Conservation (phyloP, 2,888 invertebrate genomes). For the Xylota segnis region DNA sequence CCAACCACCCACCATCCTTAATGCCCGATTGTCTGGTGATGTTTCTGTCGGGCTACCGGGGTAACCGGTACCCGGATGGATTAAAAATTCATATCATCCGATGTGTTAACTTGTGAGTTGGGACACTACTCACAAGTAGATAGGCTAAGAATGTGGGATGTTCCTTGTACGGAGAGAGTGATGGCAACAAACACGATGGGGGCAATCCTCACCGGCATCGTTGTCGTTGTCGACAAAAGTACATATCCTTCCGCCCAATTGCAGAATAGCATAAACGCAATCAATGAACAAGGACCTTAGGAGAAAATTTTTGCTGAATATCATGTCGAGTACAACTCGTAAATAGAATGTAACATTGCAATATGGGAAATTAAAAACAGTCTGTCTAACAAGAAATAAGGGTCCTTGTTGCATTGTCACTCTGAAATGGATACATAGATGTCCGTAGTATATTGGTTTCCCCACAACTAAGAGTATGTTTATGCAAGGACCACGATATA, state of each 20-base stretch:
- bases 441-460: too few species aligned
- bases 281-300: conserved; percentile 30
- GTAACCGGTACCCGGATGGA: conserved; percentile 58
- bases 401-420: too few species aligned
- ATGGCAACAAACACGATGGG: neutral
- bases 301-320: conserved; percentile 15
- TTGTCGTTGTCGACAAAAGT: conserved; percentile 3
- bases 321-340: neutral
- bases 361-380: conserved; percentile 13
- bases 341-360: conserved; percentile 22
- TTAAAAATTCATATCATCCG: conserved; percentile 72
- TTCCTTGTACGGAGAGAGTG: conserved; percentile 10
- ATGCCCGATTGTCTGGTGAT: conserved; percentile 43
- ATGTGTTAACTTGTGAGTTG: conserved; percentile 71
- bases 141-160: conserved; percentile 10
- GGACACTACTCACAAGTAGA: conserved; percentile 8
- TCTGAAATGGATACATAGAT: too few species aligned
- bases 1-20: neutral
- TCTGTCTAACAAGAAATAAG: conserved; percentile 20
- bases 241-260: conserved; percentile 21
- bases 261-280: conserved; percentile 22
- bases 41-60: conserved; percentile 9
- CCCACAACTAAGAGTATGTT: too few species aligned
- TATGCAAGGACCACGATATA: too few species aligned
- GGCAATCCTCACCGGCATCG: conserved; percentile 14